Base-by-base conservation (phyloP, 2,797 vertebrate species). In the Geotrypetes seraphini region DNA sequence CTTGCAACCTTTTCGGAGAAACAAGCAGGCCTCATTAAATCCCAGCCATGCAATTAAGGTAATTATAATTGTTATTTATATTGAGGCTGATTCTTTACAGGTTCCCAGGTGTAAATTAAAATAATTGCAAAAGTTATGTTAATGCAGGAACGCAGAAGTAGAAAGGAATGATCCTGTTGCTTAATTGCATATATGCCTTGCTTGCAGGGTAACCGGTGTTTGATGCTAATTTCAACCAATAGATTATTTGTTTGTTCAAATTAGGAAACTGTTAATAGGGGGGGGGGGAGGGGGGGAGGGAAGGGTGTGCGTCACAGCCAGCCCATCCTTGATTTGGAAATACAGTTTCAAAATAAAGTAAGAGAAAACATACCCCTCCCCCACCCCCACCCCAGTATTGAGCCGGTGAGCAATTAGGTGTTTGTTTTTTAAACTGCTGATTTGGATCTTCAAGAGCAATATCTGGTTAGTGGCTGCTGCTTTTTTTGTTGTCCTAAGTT, bases 111-210 rank as follows among this genome's bases (percentile, higher is more conserved):
- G 50, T 57, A 73, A 66, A 70, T 73, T 66, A 70, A 70, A n/a
- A 63, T 47, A 49, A 71, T 60, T 47, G 50, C 52, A 0, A 21
- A n/a, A 52, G 57, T 57, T 50, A 39, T 45, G 64, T 47, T 53
- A 62, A 50, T 63, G 34, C n/a, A n/a, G n/a, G 69, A 68, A 63
- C 46, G 63, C 55, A 56, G 53, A 68, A 48, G 62, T 59, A 63
- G 69, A 76, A 79, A 81, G 81, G 66, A 76, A 69, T n/a, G 71
- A 75, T 79, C 71, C 78, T 72, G 75, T 78, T 79, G 69, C 65
- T 74, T 74, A 75, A 78, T 78, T 73, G 71, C 72, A 49, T 52
- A n/a, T n/a, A n/a, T 57, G 66, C 64, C 54, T 72, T 69, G 72
- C 70, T 71, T 68, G 63, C 69, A 60, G 65, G 60, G 76, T 73